Base-by-base conservation (phyloP, 2,797 vertebrate species). In the Glyptemys insculpta region DNA sequence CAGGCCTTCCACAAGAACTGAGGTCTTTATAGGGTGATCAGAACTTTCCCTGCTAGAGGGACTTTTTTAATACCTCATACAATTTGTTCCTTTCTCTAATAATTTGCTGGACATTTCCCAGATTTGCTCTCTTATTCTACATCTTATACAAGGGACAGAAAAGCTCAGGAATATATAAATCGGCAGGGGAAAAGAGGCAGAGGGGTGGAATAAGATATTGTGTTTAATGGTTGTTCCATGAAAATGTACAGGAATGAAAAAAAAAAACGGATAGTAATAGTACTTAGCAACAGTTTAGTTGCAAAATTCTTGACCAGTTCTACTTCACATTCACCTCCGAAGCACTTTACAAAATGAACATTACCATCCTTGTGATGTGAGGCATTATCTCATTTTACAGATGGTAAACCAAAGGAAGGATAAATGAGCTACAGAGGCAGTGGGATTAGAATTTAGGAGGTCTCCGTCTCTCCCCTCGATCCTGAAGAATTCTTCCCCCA, bases 51-150 rank as follows among this genome's bases (percentile, higher is more conserved):
- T 90, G 34, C 8, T 53, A 59, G 88, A 92, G 81, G 2, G 25
- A 65, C 27, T 88, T 93, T 94, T 91, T 81, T 8, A 44, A 83
- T 59, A 3, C 21, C 25, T 72, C 5, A 79, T 44, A 37, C 56
- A 49, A 79, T 25, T 94, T 94, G 8, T 85, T 96, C 86, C 53
- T 92, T 8, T 19, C 54, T 87, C 49, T 27, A 47, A 37, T 81
- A 25, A 78, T 68, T 12, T 87, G 19, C 74, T 83, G 41, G 78
- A 10, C 79, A 37, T 19, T 54, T 90, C 83, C 56, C 15, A 21
- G 68, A 4, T 54, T 3, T n/a, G 1, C 6, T 5, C 2, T 80
- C 94, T 95, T 92, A 87, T 79, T 10, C 49, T 80, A 29, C 79
- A 11, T 62, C 25, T 29, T 80, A 19, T 44, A 72, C 4, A 83